Percentiles rank a stretch among this genome's conserved stretches.
Conservation (phyloP, 2,113 vertebrate genomes). For the Gallinago undulata region DNA sequence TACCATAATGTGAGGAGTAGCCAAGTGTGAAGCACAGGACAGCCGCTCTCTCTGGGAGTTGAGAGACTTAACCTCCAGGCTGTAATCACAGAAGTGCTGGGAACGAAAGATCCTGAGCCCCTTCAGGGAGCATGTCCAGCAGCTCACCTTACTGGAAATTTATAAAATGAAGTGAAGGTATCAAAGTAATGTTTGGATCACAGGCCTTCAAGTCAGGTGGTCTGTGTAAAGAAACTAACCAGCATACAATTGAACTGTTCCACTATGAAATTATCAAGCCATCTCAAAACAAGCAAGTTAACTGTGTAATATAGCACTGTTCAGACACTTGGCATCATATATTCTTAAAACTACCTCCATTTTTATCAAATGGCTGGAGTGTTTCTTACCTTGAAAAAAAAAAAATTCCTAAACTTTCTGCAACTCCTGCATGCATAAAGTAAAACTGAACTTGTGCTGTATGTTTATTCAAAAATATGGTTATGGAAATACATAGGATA, state of each 20-base stretch:
- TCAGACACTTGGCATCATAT: background rate
- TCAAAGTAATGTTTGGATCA: background rate
- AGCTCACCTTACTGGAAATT: background rate
- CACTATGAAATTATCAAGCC: background rate
- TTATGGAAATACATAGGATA: background rate
- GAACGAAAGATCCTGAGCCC: background rate
- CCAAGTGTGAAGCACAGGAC: background rate
- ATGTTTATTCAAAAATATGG: background rate
- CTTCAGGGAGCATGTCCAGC: background rate
- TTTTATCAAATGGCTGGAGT: constrained; percentile 38
- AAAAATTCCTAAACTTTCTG: background rate
- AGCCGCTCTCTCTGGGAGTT: background rate
- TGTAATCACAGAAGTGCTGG: background rate
- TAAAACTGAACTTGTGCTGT: constrained; percentile 22
- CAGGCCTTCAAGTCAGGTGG: background rate
- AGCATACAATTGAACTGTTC: background rate
- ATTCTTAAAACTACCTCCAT: constrained; percentile 42
- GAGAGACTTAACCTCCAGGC: background rate
- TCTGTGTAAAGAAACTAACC: background rate
- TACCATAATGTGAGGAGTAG: background rate
- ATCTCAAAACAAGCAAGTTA: background rate
- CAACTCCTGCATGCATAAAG: constrained; percentile 24
- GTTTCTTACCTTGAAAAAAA: background rate
- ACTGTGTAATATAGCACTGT: background rate
- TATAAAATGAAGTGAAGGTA: background rate